Base-by-base conservation (phyloP, 2,797 vertebrate genomes). In the Heterohyrax brucei region DNA sequence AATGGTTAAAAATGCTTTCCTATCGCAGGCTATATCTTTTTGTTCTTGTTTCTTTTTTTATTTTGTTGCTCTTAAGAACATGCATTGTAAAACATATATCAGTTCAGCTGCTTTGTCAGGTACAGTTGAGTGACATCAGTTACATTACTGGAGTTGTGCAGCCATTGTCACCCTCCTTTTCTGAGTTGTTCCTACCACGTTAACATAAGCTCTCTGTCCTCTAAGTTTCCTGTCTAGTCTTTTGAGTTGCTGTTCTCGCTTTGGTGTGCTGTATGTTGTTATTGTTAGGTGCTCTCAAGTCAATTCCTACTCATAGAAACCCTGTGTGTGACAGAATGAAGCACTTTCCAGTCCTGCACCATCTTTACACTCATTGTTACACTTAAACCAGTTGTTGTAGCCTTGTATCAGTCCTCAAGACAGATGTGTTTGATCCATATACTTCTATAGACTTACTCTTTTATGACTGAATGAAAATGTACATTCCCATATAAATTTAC, bases 1-100 rank as follows among this genome's bases (percentile, higher is more conserved):
- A 46, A 39, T 84, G 72, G 66, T 89, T 39, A 81, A 26, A 90
- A 62, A 66, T 73, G 14, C 4, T 64, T 94, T 94, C 79, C 4
- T 89, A n/a, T n/a, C 62, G 18, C 83, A 75, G 66, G 6, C 59
- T 75, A 0, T 73, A 18, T 68, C 77, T 70, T 75, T 46, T 50
- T 50, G 7, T 44, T 33, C 7, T 33, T 72, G n/a, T n/a, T 72
- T 18, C 8, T 33, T 73, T 26, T 73, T 39, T 44, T 44, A 22
- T 19, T 72, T 33, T 72, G 13, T 53, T 70, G 30, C 33, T 33
- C 10, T 70, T n/a, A 30, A 70, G 30, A 72, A 72, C n/a, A 33
- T 5, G 22, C 21, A 33, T 0, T 21, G 70, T 33, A 44, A 44
- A 73, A 44, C 33, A 18, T 7, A 21, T 3, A 44, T 5, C 21